Conservation (phyloP, 2,797 vertebrate genomes). For the Enteromius treurensis region DNA sequence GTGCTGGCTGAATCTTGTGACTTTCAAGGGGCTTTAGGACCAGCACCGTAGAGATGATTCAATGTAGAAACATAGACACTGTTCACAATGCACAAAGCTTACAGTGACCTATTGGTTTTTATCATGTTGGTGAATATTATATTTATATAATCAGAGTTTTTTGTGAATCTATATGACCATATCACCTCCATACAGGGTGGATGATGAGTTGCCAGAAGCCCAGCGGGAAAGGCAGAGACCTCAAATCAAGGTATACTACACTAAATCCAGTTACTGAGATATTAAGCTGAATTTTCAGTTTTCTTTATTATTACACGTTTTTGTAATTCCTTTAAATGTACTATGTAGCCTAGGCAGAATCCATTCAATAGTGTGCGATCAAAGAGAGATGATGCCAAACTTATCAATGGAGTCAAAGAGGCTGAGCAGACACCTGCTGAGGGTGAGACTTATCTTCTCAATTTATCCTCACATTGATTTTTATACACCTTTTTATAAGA, state of each 20-base stretch:
- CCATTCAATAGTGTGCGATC: conserved; percentile 80
- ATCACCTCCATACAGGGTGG: conserved; percentile 36
- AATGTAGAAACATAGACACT: not conserved
- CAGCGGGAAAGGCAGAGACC: conserved; percentile 28
- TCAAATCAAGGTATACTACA: conserved; percentile 52
- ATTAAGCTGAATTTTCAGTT: not conserved
- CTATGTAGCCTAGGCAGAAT: conserved; percentile 83
- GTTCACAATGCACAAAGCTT: not conserved
- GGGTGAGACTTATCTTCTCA: conserved; percentile 60
- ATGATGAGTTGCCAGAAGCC: conserved; percentile 7
- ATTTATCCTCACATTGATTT: not conserved
- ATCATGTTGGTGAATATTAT: not conserved
- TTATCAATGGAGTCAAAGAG: conserved; percentile 26
- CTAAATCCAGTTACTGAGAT: not conserved
- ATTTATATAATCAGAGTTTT: not conserved
- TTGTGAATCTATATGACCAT: not conserved
- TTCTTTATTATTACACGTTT: not conserved
- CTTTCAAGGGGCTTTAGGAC: not conserved
- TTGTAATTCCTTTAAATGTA: not conserved
- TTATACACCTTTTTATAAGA: too few species aligned
- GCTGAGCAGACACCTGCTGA: conserved; percentile 51
- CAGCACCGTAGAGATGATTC: not conserved
- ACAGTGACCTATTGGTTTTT: not conserved
- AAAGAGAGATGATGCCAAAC: conserved; percentile 1
- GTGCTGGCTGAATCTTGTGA: conserved; percentile 21